Conservation (phyloP, 1,140 invertebrate genomes). For the Protaetia brevitarsis region DNA sequence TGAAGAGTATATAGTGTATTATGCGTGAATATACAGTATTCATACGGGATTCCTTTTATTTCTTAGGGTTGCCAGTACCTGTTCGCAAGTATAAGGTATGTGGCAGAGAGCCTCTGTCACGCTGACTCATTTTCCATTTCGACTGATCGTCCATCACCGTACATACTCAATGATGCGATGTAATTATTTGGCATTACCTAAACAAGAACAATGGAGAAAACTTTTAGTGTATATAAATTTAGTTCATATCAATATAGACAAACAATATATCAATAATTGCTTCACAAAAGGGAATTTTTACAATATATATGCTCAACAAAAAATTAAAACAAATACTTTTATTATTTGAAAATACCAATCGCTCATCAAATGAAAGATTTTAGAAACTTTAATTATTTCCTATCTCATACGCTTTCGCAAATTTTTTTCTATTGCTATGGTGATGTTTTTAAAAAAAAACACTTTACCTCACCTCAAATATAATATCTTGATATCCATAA, state of each 20-base stretch:
- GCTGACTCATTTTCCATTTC: conserved; percentile 38
- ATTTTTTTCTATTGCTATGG: too few relatives aligned
- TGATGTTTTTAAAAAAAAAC: too few relatives aligned
- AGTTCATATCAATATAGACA: too few relatives aligned
- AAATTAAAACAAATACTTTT: too few relatives aligned
- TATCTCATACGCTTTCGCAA: too few relatives aligned
- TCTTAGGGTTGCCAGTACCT: conserved; percentile 49
- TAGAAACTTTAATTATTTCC: too few relatives aligned
- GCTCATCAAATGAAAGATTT: too few relatives aligned
- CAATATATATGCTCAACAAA: too few relatives aligned
- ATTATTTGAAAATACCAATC: too few relatives aligned
- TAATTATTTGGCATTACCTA: conserved; percentile 88
- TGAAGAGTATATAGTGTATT: conserved; percentile 1
- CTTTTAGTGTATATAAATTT: too few relatives aligned
- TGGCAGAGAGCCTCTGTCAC: conserved; percentile 50
- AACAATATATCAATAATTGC: too few relatives aligned
- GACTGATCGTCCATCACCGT: conserved; percentile 45
- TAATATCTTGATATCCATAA: conserved; percentile 93
- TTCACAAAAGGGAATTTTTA: too few relatives aligned
- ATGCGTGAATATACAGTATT: conserved; percentile 10
- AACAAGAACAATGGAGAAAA: conserved; percentile 37
- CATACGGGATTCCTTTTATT: conserved; percentile 24
- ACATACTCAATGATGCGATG: conserved; percentile 82
- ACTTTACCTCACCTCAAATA: conserved; percentile 77
- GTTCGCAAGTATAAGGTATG: conserved; percentile 48